Conservation (phyloP, 2,888 invertebrate genomes). For the Cremastobaeus sp. region DNA sequence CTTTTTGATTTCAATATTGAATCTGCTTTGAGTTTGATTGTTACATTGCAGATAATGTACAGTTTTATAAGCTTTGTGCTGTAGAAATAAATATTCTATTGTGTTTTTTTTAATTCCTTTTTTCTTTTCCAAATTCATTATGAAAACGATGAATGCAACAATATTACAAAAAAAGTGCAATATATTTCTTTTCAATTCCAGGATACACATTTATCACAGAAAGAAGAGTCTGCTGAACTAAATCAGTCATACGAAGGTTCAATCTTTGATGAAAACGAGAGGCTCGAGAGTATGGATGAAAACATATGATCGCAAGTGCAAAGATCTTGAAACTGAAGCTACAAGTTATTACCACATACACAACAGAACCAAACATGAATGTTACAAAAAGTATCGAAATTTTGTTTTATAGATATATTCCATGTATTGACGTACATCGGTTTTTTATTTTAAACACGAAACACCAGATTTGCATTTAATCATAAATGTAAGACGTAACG, state of each 20-base stretch:
- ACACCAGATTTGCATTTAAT: constrained; percentile 10
- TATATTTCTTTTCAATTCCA: too few species aligned
- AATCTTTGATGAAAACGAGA: constrained; percentile 42
- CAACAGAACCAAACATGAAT: constrained; percentile 6
- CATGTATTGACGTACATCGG: constrained; percentile 22
- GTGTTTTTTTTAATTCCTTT: neutral
- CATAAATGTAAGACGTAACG: constrained; percentile 12
- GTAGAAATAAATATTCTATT: too few species aligned
- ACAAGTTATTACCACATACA: constrained; percentile 7
- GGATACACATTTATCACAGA: too few species aligned
- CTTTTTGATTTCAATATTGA: too few species aligned
- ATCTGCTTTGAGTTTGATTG: too few species aligned
- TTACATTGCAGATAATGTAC: too few species aligned
- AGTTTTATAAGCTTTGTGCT: too few species aligned
- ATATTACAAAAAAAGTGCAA: too few species aligned
- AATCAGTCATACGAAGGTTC: constrained; percentile 42
- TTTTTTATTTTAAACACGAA: constrained; percentile 21
- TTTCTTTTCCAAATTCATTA: constrained; percentile 31
- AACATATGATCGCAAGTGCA: constrained; percentile 5
- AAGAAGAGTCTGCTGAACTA: constrained; percentile 9
- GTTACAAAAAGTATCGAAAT: neutral
- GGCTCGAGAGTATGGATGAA: constrained; percentile 34
- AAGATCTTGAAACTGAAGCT: neutral
- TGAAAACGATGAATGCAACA: constrained; percentile 1
- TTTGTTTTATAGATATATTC: constrained; percentile 18